Evolutionary conservation across 1,140 invertebrate genomes (phyloP), one percentile per base, ranked within the genome.

Genomic region (Heliothis subflexa): DNA sequence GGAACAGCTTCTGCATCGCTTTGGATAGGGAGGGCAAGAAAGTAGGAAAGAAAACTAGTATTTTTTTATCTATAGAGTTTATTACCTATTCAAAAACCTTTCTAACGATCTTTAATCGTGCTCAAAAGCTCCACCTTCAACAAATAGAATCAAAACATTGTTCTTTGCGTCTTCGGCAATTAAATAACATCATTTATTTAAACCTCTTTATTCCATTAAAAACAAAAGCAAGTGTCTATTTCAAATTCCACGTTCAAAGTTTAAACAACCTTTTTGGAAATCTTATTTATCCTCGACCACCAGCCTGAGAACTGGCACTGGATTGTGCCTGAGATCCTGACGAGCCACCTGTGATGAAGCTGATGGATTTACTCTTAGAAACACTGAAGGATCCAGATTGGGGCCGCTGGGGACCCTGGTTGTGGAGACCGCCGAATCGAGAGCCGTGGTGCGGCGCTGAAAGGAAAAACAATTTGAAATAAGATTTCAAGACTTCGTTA

Each of bases 351-450:
- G 82, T 61, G 1, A 84, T 86, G 9, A 82, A 55, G 54, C 84
- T 83, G 33, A 91, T 89, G 79, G 83, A 86, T 1, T 89, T 83
- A 78, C 89, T 91, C 78, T 88, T 89, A 0, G 89, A 81, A 1
- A 89, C 85, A 40, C 82, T 88, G 2, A 91, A 73, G 3, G 81
- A 82, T 2, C 81, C 72, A 11, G 73, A 33, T 33, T 33, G 33
- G 3, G 33, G 61, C 9, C 80, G 64, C 3, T 61, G 54, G 0
- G 64, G 45, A 1, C 64, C 47, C 7, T 18, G 18, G 47, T 52
- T 52, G 59, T 12, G 0, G 18, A 0, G 28, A 3, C 18, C 21
- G 5, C 61, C 45, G 21, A 52, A 9, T 9, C 1, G 5, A 9
- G 64, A 47, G 9, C 64, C 64, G 3, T 16, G 45, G 16, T n/a